phyloP scores from a whole-genome alignment of 2,113 vertebrate species.

The Macquaria australasica region DNA sequence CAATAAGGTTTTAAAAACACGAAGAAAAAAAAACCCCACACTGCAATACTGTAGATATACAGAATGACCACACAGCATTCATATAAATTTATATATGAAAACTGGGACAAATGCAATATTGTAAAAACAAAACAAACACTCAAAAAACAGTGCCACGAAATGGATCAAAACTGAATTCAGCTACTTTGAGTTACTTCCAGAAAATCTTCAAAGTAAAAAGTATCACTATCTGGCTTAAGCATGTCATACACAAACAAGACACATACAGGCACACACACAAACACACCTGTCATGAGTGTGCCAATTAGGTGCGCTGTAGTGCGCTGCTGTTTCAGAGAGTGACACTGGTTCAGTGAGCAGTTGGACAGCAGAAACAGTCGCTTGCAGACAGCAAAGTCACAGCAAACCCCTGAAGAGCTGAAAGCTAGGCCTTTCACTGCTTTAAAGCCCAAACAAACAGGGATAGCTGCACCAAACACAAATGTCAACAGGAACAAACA shows the following conservation, averaged over 20 bases:
- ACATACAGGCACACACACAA: not conserved
- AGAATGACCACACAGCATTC: not conserved
- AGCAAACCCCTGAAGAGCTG: slow-evolving; percentile 54
- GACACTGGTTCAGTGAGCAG: slow-evolving; percentile 58
- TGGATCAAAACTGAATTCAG: not conserved
- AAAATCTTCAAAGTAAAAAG: slow-evolving; percentile 17
- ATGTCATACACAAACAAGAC: slow-evolving; percentile 12
- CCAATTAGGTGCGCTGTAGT: slow-evolving; percentile 56
- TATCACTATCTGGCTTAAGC: slow-evolving; percentile 1
- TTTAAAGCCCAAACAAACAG: slow-evolving; percentile 51
- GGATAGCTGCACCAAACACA: slow-evolving; percentile 34
- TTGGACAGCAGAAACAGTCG: slow-evolving; percentile 48
- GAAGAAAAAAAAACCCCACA: not conserved
- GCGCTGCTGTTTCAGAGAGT: slow-evolving; percentile 33
- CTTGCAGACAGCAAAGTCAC: slow-evolving; percentile 64
- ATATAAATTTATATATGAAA: not conserved
- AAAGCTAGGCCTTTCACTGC: slow-evolving; percentile 39
- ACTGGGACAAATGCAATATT: not conserved
- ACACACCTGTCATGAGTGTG: slow-evolving; percentile 39
- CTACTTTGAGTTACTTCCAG: slow-evolving; percentile 4
- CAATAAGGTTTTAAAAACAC: not conserved
- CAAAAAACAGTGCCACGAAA: not conserved
- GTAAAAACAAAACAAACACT: not conserved
- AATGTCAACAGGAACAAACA: slow-evolving; percentile 50
- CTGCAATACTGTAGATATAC: not conserved